phyloP scores from a whole-genome alignment of 2,113 vertebrate species.

The Equus quagga region DNA sequence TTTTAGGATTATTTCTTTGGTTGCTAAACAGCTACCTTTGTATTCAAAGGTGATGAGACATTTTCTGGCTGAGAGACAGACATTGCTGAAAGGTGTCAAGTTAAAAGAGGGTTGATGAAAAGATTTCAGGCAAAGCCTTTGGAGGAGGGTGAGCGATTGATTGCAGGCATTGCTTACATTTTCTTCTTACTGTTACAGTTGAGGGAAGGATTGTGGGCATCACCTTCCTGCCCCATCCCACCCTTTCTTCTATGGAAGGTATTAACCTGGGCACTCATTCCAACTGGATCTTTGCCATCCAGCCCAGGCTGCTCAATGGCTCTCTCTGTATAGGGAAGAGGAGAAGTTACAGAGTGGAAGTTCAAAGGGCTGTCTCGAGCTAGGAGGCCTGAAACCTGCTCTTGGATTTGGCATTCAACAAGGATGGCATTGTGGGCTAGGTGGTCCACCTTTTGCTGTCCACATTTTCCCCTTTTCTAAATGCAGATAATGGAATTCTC shows the following conservation, averaged over 20 bases:
- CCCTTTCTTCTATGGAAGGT: conserved; percentile 52
- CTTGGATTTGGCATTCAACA: not conserved
- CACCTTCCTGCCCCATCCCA: not conserved
- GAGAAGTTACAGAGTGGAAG: not conserved
- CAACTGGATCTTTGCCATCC: conserved; percentile 59
- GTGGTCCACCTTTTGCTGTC: conserved; percentile 44
- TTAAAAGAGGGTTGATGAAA: conserved; percentile 75
- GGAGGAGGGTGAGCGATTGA: conserved; percentile 11
- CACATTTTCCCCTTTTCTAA: not conserved
- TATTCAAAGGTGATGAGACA: conserved; percentile 80
- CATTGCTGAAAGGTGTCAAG: conserved; percentile 71
- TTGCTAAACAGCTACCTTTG: conserved; percentile 81
- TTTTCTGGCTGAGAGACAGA: conserved; percentile 77
- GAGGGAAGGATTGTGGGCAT: conserved; percentile 50
- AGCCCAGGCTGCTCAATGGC: not conserved
- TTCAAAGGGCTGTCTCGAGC: not conserved
- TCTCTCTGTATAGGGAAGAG: not conserved
- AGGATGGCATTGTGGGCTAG: not conserved
- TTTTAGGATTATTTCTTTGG: conserved; percentile 78
- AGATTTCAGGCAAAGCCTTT: conserved; percentile 32
- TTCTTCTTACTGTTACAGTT: conserved; percentile 54
- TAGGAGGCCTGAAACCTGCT: not conserved
- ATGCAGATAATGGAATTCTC: not conserved
- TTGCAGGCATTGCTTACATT: not conserved
- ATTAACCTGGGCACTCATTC: conserved; percentile 38